Base-by-base conservation (phyloP, 1,140 invertebrate genomes). In the Anthonomus grandis region DNA sequence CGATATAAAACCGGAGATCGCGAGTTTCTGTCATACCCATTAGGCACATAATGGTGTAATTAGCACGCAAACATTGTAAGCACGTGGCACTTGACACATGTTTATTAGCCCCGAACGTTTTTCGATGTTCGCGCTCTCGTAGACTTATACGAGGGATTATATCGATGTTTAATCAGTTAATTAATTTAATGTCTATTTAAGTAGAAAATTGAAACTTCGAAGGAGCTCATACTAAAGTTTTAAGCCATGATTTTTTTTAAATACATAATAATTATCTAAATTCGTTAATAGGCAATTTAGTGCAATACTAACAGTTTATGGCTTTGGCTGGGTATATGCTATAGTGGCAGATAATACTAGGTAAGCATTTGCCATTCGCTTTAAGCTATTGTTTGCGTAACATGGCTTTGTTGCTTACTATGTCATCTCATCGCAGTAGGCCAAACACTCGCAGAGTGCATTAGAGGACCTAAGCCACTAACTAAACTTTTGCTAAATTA, bases 21-120 rank as follows among this genome's bases (percentile, higher is more conserved):
- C 9, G 37, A 9, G 37, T 17, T 24, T 27, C 41, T 18, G 38
- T 10, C 22, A 42, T 41, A 39, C 31, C 50, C 23, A 42, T 52
- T 52, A 52, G 44, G 44, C 37, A 42, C 37, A 52, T 38, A 41
- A 42, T 52, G 19, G 13, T 17, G 50, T 52, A 52, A 52, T 52
- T 52, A 52, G 21, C 18, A 42, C 15, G 23, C 22, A 17, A 52
- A 50, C 48, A 38, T 39, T 18, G 48, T 50, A 38, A 12, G 25
- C 38, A 51, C 41, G 36, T 54, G 51, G 51, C 41, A 42, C 34
- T 54, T 54, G 51, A 54, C 51, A 45, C 51, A 36, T 54, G 51
- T 45, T 54, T 54, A 54, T 54, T 54, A 24, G 51, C 51, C 18
- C 15, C 41, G 25, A 54, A 54, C 25, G 39, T 54, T 54, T 54